These are phyloP conservation scores for Clarias pachynema DNA, from an alignment of 2,797 vertebrate genomes.

Conservation along the genomic window DNA sequence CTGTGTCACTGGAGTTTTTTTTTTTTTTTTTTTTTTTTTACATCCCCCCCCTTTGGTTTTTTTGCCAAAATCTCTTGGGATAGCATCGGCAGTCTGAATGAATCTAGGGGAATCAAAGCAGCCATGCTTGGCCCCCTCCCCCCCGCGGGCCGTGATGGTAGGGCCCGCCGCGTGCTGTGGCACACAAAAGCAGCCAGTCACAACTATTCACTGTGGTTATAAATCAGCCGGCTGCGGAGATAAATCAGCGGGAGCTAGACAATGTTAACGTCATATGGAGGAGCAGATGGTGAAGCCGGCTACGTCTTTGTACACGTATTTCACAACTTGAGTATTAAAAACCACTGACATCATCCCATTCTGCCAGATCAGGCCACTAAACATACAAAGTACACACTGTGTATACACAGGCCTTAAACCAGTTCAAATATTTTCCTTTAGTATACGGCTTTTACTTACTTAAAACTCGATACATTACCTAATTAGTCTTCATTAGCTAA, in stretches of 20 bases:
- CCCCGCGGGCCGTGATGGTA: conserved; percentile 17
- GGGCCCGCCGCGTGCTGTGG: conserved; percentile 62
- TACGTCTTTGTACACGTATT: conserved; percentile 46
- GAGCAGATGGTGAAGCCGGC: conserved; percentile 50
- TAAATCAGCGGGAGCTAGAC: conserved; percentile 47
- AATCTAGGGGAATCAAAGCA: conserved; percentile 65
- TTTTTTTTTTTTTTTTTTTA: conserved; percentile 20
- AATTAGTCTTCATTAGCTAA: conserved; percentile 1
- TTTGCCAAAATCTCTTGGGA: neutral
- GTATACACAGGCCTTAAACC: neutral
- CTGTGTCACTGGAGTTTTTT: conserved; percentile 25
- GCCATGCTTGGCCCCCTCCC: conserved; percentile 58
- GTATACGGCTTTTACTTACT: neutral
- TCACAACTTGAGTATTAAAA: conserved; percentile 48
- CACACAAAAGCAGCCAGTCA: conserved; percentile 62
- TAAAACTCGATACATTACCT: neutral
- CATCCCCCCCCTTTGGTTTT: conserved; percentile 13
- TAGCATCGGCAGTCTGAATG: conserved; percentile 26
- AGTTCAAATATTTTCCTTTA: neutral
- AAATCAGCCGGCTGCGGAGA: conserved; percentile 56
- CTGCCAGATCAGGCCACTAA: conserved; percentile 8
- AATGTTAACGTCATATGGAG: conserved; percentile 56
- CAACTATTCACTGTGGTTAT: conserved; percentile 56
- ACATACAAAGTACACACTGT: neutral
- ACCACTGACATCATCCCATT: conserved; percentile 45